These are phyloP conservation scores for Condylura cristata DNA, from an alignment of 2,113 vertebrate species.

Conservation along the genomic window DNA sequence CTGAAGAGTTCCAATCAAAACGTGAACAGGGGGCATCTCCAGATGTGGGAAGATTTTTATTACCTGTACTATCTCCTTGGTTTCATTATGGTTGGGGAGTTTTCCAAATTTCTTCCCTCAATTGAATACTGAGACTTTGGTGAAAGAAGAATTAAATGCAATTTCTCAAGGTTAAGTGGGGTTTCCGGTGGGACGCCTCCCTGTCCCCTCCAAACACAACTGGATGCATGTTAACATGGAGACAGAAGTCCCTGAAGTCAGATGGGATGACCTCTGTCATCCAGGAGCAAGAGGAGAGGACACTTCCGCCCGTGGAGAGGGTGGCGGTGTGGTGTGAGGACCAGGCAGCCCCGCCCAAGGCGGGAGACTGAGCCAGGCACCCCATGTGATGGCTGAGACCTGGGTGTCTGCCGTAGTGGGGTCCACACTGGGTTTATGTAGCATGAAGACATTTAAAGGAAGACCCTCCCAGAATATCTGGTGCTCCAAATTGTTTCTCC, in stretches of 20 bases:
- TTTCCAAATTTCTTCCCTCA: conserved; percentile 25
- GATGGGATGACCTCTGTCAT: not conserved
- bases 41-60: not conserved
- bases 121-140: not conserved
- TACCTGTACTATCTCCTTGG: not conserved
- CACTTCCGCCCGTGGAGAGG: fast-evolving
- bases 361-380: not conserved
- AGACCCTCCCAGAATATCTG: not conserved
- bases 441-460: not conserved
- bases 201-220: not conserved
- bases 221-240: not conserved
- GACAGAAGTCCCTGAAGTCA: not conserved
- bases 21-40: not conserved
- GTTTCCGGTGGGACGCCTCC: not conserved
- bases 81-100: not conserved
- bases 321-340: too few species aligned
- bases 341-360: too few species aligned
- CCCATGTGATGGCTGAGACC: not conserved
- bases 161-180: not conserved
- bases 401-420: not conserved
- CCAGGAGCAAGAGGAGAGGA: not conserved
- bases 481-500: not conserved
- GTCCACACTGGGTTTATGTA: not conserved
- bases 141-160: not conserved
- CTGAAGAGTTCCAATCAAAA: not conserved